Base-by-base conservation (phyloP, 2,113 vertebrate species). In the Otis tarda region DNA sequence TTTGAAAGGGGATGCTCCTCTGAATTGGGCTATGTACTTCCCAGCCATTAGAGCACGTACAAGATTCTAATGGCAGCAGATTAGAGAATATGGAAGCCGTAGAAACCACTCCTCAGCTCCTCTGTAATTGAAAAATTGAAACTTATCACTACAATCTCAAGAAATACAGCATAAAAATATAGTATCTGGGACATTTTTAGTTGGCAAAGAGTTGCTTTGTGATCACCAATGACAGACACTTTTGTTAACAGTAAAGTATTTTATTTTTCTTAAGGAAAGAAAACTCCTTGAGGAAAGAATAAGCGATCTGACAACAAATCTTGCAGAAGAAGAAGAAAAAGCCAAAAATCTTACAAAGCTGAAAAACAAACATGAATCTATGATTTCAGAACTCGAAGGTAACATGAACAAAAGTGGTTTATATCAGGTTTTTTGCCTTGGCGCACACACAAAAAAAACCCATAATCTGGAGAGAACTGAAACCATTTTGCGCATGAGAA, bases 351-450 rank as follows among this genome's bases (percentile, higher is more conserved):
- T 99, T 39, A 98, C 98, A 65, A 99, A 99, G 78, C 98, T 99
- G 82, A 99, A 99, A 97, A 98, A 96, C 95, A 99, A 99, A 94
- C 99, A 99, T 3, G 99, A 99, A 97, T 99, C 99, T 75, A 99
- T 99, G 99, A 99, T 99, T 96, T 99, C 99, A 22, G 99, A 99
- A 71, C 98, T 99, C 31, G 99, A 99, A 98, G 98, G 99, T 99
- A 97, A 82, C 12, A 30, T 3, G 13, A 88, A 52, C 9, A 70
- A 23, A 55, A 57, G 19, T 13, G 23, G 5, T 49, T 84, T 39
- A 10, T 31, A 39, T 47, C 28, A 35, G 9, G 10, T 23, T 41
- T 49, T 91, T 83, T 61, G 53, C 56, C 23, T 65, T 55, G 45
- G 24, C 39, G 24, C 39, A 37, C 9, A 70, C 25, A 65, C 12